A percentile compares a stretch with the other conserved stretches of the same genome.
phyloP scores from a whole-genome alignment of 1,140 invertebrate genomes.

The Agraylea sexmaculata region DNA sequence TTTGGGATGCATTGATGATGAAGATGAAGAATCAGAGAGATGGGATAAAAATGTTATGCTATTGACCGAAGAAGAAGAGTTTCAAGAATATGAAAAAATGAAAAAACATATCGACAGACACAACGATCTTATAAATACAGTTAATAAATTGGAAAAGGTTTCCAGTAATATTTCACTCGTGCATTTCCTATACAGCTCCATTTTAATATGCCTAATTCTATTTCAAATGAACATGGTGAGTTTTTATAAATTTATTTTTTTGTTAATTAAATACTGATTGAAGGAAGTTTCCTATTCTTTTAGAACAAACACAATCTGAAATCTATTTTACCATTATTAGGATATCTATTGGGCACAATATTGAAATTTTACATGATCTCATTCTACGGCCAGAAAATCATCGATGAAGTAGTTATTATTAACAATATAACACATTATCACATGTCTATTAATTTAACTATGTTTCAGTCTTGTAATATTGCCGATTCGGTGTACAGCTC shows the following conservation, averaged over 20 bases:
- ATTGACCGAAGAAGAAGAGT: neutral
- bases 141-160: constrained; percentile 8
- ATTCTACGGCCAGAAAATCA: too few species aligned
- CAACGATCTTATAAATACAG: constrained; percentile 3
- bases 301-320: too few species aligned
- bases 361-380: too few species aligned
- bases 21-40: neutral
- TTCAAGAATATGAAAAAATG: too few species aligned
- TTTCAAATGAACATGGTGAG: constrained; percentile 11
- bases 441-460: too few species aligned
- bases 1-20: neutral
- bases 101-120: constrained; percentile 2
- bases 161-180: constrained; percentile 7
- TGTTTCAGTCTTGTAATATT: too few species aligned
- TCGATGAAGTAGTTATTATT: too few species aligned
- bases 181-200: constrained; percentile 5
- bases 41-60: neutral
- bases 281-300: too few species aligned
- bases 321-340: too few species aligned
- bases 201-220: constrained; percentile 7
- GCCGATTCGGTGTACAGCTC: too few species aligned
- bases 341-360: too few species aligned
- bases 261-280: neutral
- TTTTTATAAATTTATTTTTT: neutral
- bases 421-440: too few species aligned